phyloP scores from a whole-genome alignment of 2,797 vertebrate species.

The Limosa lapponica region DNA sequence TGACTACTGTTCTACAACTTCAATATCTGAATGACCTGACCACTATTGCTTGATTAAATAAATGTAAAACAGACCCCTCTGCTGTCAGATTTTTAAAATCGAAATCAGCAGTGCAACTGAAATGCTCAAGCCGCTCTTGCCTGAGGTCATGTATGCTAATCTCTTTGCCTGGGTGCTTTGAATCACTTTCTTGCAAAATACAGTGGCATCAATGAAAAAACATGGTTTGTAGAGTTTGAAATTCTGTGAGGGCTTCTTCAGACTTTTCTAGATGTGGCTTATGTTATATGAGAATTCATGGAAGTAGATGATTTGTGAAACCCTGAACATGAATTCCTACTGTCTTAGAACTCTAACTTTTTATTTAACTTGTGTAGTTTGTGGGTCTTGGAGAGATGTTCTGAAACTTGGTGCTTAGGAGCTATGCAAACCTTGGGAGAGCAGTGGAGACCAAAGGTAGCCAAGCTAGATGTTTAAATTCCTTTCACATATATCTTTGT shows the following conservation, averaged over 20 bases:
- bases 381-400: background rate
- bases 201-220: conserved; percentile 26
- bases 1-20: background rate
- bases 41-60: conserved; percentile 35
- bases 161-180: conserved; percentile 39
- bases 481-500: background rate
- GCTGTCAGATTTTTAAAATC: conserved; percentile 54
- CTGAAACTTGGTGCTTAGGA: background rate
- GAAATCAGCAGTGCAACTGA: conserved; percentile 58
- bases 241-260: background rate
- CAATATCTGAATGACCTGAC: conserved; percentile 40
- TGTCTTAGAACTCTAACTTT: background rate
- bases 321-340: background rate
- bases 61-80: conserved; percentile 44
- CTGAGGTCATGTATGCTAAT: conserved; percentile 54
- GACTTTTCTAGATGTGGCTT: background rate
- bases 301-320: background rate
- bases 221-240: background rate
- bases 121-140: conserved; percentile 45
- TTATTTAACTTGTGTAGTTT: background rate
- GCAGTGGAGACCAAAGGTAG: background rate
- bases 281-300: background rate
- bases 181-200: conserved; percentile 20
- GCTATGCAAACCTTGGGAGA: background rate
- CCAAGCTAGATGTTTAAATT: background rate